Evolutionary conservation across 2,888 invertebrate genomes (phyloP).

Genomic region (Pyrgus malvae): DNA sequence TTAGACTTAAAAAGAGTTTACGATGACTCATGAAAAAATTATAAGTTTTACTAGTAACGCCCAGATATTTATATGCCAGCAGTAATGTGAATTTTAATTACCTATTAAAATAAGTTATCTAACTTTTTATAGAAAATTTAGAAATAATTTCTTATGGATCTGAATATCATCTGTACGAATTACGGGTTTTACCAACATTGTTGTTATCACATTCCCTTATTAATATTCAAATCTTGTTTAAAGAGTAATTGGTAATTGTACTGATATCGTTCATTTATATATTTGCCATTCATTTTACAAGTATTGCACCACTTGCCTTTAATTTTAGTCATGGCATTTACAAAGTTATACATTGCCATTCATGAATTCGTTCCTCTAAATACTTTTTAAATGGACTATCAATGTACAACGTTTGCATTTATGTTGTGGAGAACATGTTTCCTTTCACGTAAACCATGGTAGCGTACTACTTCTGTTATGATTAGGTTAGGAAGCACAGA

Average conservation of each 20-base stretch:
- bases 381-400: neutral
- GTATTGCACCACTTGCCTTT: neutral
- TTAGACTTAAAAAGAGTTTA: too few species aligned
- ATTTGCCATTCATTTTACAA: neutral
- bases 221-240: neutral
- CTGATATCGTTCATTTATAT: neutral
- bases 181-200: too few species aligned
- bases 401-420: neutral
- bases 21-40: too few species aligned
- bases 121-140: too few species aligned
- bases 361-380: neutral
- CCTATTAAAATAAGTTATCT: too few species aligned
- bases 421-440: neutral
- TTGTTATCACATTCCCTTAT: neutral
- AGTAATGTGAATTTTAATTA: too few species aligned
- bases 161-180: too few species aligned
- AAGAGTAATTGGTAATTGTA: neutral
- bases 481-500: neutral
- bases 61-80: too few species aligned
- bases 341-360: neutral
- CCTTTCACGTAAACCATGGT: neutral
- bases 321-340: neutral
- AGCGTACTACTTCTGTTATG: neutral
- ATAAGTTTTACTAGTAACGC: too few species aligned
- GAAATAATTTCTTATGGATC: too few species aligned